A percentile compares a stretch with the other conserved stretches of the same genome.
Conservation (phyloP, 1,140 invertebrate species). For the Schmidtea mediterranea region DNA sequence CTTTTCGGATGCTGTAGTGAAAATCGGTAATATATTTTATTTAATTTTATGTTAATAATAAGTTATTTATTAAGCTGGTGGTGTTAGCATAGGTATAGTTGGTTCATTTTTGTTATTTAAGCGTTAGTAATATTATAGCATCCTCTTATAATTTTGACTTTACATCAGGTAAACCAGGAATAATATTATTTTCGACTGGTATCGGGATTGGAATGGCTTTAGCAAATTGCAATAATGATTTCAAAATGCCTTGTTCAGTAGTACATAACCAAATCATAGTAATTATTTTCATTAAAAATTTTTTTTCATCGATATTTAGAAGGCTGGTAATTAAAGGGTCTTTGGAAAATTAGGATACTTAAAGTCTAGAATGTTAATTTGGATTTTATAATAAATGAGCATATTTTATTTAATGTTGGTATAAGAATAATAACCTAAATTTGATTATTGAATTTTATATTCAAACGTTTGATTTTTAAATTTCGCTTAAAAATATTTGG, state of each 20-base stretch:
- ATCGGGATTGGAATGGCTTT: conserved; percentile 30
- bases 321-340: too few relatives aligned
- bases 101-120: conserved; percentile 29
- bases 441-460: too few relatives aligned
- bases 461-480: too few relatives aligned
- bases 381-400: too few relatives aligned
- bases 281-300: too few relatives aligned
- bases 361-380: too few relatives aligned
- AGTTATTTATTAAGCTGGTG: conserved; percentile 21
- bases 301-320: too few relatives aligned
- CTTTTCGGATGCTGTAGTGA: conserved; percentile 28
- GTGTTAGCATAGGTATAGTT: conserved; percentile 26
- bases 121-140: conserved; percentile 15
- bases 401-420: too few relatives aligned
- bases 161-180: conserved; percentile 19
- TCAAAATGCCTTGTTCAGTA: conserved; percentile 16
- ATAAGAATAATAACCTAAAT: too few relatives aligned
- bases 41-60: conserved; percentile 4
- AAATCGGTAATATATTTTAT: conserved; percentile 18
- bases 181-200: conserved; percentile 20
- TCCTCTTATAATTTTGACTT: background rate
- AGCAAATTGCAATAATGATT: conserved; percentile 31
- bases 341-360: too few relatives aligned
- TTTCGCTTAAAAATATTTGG: too few relatives aligned
- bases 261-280: too few relatives aligned